Percentiles rank a stretch among this genome's conserved stretches.
These are phyloP conservation scores for Podargus strigoides DNA, from an alignment of 2,797 vertebrate genomes.

Conservation along the genomic window DNA sequence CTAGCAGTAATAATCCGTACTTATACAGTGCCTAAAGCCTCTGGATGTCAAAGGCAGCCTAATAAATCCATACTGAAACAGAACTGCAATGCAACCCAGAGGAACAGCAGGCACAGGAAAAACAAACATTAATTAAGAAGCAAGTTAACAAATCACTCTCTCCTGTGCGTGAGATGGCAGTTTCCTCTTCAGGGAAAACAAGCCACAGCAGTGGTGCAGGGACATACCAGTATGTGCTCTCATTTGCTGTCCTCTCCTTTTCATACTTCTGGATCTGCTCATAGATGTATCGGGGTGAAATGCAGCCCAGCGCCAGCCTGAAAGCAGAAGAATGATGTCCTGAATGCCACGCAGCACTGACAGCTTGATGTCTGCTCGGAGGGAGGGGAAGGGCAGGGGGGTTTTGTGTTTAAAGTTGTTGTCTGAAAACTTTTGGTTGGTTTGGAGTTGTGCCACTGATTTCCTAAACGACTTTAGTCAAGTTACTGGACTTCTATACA, in stretches of 20 bases:
- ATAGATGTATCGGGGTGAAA: constrained; percentile 83
- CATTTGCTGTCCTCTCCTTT: constrained; percentile 79
- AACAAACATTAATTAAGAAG: not conserved
- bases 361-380: not conserved
- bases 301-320: constrained; percentile 83
- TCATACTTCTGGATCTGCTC: constrained; percentile 82
- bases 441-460: not conserved
- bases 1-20: not conserved
- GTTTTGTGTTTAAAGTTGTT: not conserved
- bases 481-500: not conserved
- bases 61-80: not conserved
- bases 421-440: not conserved
- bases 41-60: not conserved
- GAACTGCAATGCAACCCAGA: not conserved
- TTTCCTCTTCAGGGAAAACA: not conserved
- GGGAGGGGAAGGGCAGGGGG: not conserved
- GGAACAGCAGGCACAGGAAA: not conserved
- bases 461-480: not conserved
- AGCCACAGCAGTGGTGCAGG: not conserved
- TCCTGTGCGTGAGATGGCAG: not conserved
- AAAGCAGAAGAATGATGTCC: not conserved
- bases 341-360: not conserved
- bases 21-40: not conserved
- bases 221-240: constrained; percentile 85
- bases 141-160: not conserved